Evolutionary conservation across 2,797 vertebrate genomes (phyloP), one percentile per base, ranked within the genome.

Genomic region (Tympanoctomys barrerae): DNA sequence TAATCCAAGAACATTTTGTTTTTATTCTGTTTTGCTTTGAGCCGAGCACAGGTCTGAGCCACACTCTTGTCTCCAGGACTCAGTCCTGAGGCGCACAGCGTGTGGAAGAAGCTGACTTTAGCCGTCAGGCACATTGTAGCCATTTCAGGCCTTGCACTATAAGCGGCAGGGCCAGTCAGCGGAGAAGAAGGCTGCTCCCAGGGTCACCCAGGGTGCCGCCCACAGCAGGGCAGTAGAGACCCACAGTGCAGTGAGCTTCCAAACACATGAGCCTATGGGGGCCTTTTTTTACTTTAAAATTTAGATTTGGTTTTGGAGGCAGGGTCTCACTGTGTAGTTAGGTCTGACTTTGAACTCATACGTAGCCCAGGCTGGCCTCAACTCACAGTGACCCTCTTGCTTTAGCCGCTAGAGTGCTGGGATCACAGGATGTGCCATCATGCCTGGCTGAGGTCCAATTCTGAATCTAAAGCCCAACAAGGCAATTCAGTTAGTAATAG

Each of bases 1-100:
- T 87, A 70, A 95, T 11, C 46, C 73, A 83, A 79, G 62, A 89
- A 52, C 5, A 2, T 33, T 92, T 92, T 95, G n/a, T 64, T 91
- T 80, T 54, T 59, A 31, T 86, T 87, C 64, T 89, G 22, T 86
- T 66, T 87, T 57, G 13, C 90, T 68, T 79, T 91, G 31, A 39
- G 59, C 24, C 59, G 73, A 87, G 59, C 86, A 79, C 11, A 11
- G 12, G 68, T n/a, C 68, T 71, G 22, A 71, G n/a, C 36, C 68
- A 39, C 19, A 4, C 22, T 14, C 68, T 70, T 21, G 7, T 36
- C 16, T 70, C 68, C n/a, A 16, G 68, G 33, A 36, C 33, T 36
- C 68, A 36, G 36, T 19, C 33, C 18, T 18, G 8, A 70, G 16
- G 36, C n/a, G 16, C 33, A 36, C 19, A 36, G 22, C 19, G 10